Percentiles rank a stretch among this genome's conserved stretches.
phyloP scores from a whole-genome alignment of 2,888 invertebrate genomes.

The Phasia obesa region DNA sequence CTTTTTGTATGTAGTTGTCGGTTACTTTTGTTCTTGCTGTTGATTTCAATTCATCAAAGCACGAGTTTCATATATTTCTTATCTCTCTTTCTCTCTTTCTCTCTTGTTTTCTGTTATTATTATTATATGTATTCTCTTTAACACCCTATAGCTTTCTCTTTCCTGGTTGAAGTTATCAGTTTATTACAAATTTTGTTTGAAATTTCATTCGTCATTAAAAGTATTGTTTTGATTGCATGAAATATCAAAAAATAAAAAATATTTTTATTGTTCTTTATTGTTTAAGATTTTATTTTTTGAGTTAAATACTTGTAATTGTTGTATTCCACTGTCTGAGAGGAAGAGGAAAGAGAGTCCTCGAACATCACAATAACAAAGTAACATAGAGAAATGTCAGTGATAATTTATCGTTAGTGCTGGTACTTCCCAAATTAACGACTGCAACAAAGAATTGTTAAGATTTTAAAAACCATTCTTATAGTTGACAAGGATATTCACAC shows the following conservation, averaged over 20 bases:
- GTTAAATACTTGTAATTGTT: not conserved
- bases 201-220: slow-evolving; percentile 51
- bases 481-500: too few species aligned
- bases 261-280: slow-evolving; percentile 4
- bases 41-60: slow-evolving; percentile 42
- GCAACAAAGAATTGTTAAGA: too few species aligned
- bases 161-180: slow-evolving; percentile 1
- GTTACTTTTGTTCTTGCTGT: slow-evolving; percentile 14
- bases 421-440: not conserved
- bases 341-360: not conserved
- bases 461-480: too few species aligned
- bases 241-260: slow-evolving; percentile 21
- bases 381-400: not conserved
- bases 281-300: not conserved
- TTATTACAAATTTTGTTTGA: slow-evolving; percentile 24
- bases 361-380: slow-evolving; percentile 5
- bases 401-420: not conserved
- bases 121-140: not conserved
- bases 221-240: slow-evolving; percentile 33
- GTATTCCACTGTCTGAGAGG: not conserved
- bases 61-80: slow-evolving; percentile 24
- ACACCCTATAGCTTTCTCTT: not conserved
- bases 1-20: slow-evolving; percentile 15
- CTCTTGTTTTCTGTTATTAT: not conserved
- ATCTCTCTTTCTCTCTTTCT: slow-evolving; percentile 6